Conservation (phyloP, 2,797 vertebrate genomes). For the Gymnocypris eckloni region DNA sequence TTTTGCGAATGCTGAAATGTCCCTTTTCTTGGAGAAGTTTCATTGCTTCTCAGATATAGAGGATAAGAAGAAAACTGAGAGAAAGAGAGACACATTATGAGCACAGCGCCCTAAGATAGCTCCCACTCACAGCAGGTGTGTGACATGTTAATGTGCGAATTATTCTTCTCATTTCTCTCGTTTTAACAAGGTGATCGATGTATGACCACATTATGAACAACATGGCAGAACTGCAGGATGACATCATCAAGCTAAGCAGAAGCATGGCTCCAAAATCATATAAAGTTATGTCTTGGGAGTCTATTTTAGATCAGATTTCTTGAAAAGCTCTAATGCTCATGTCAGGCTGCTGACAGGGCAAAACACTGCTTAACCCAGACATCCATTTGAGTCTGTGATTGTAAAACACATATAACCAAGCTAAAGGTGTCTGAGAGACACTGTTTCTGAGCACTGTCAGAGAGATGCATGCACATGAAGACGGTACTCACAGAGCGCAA, state of each 20-base stretch:
- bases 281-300: neutral
- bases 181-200: neutral
- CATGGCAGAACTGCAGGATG: neutral
- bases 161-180: neutral
- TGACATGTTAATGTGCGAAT: neutral
- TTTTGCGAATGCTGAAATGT: conserved; percentile 22
- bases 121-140: conserved; percentile 21
- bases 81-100: conserved; percentile 24
- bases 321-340: conserved; percentile 4
- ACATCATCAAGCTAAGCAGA: neutral
- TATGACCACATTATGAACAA: neutral
- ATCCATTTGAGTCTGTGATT: neutral
- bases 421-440: neutral
- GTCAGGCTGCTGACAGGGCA: neutral
- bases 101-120: neutral
- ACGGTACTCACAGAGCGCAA: no score
- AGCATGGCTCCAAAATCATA: neutral
- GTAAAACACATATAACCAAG: neutral
- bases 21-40: neutral
- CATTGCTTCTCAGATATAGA: neutral
- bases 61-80: conserved; percentile 3
- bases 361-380: neutral
- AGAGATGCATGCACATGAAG: no score
- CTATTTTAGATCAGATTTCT: neutral
- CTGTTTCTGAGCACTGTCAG: no score